A percentile compares a stretch with the other conserved stretches of the same genome.
phyloP scores from a whole-genome alignment of 1,140 invertebrate species.

The Phymastichus coffea region DNA sequence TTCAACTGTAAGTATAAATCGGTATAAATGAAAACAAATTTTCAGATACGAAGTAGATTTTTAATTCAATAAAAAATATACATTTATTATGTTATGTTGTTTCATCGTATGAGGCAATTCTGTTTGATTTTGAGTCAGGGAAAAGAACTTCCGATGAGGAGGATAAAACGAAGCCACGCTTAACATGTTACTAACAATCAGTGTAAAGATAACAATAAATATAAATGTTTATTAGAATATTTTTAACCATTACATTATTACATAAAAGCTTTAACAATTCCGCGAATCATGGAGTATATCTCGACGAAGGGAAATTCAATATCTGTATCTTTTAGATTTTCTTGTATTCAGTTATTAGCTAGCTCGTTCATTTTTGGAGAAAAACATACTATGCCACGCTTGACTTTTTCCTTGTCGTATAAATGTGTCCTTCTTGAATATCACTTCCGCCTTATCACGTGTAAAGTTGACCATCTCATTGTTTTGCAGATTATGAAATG shows the following conservation, averaged over 20 bases:
- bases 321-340: conserved; percentile 62
- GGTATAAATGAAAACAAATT: too few relatives aligned
- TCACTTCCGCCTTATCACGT: conserved; percentile 59
- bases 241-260: not conserved
- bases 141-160: too few relatives aligned
- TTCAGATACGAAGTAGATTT: too few relatives aligned
- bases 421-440: conserved; percentile 62
- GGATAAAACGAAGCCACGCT: not conserved
- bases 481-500: conserved; percentile 71
- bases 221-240: too few relatives aligned
- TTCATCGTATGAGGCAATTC: too few relatives aligned
- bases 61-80: too few relatives aligned
- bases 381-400: conserved; percentile 66
- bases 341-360: conserved; percentile 64
- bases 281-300: not conserved
- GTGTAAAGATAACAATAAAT: too few relatives aligned
- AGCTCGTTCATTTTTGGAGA: conserved; percentile 58
- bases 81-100: too few relatives aligned
- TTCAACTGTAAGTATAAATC: too few relatives aligned
- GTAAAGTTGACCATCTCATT: conserved; percentile 66
- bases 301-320: conserved; percentile 55
- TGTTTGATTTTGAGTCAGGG: too few relatives aligned
- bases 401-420: conserved; percentile 65
- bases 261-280: not conserved
- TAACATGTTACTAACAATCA: too few relatives aligned